Evolutionary conservation across 2,113 vertebrate genomes (phyloP).

Genomic region (Bujurquina vittata): DNA sequence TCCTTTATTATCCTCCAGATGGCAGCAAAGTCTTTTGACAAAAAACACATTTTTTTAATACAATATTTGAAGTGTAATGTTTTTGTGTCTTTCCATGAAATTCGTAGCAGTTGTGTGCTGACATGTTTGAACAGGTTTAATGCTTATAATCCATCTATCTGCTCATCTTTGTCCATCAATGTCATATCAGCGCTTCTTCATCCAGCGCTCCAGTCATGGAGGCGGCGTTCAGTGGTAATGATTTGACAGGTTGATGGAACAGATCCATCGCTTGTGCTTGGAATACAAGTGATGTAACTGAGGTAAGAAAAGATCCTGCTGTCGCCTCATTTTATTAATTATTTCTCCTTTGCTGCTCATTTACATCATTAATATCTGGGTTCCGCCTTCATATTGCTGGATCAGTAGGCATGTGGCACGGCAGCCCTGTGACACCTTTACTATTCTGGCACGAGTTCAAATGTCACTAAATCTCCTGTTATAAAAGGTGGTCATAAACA

Average conservation of each 20-base stretch:
- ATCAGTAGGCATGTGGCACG: slow-evolving; percentile 52
- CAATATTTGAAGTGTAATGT: not conserved
- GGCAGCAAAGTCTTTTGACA: slow-evolving; percentile 63
- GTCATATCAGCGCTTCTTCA: not conserved
- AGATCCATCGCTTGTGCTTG: slow-evolving; percentile 35
- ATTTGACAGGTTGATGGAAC: slow-evolving; percentile 43
- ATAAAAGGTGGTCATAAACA: slow-evolving; percentile 75
- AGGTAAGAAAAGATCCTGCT: slow-evolving; percentile 28
- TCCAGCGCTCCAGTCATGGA: slow-evolving; percentile 5
- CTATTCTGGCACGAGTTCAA: slow-evolving; percentile 61
- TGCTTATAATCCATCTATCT: not conserved
- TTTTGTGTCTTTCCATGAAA: not conserved
- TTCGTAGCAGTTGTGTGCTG: not conserved
- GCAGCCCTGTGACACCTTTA: slow-evolving; percentile 59
- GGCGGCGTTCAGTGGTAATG: slow-evolving; percentile 22
- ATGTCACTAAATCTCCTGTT: slow-evolving; percentile 70
- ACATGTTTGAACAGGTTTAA: not conserved
- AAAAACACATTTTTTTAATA: not conserved
- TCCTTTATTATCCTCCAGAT: slow-evolving; percentile 49
- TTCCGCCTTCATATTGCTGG: slow-evolving; percentile 4
- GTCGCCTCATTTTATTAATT: slow-evolving; percentile 38
- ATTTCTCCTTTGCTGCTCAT: slow-evolving; percentile 37
- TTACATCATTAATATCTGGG: slow-evolving; percentile 21
- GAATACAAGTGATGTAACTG: not conserved
- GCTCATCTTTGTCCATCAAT: slow-evolving; percentile 10